Conservation (phyloP, 2,797 vertebrate genomes). For the Molothrus aeneus region DNA sequence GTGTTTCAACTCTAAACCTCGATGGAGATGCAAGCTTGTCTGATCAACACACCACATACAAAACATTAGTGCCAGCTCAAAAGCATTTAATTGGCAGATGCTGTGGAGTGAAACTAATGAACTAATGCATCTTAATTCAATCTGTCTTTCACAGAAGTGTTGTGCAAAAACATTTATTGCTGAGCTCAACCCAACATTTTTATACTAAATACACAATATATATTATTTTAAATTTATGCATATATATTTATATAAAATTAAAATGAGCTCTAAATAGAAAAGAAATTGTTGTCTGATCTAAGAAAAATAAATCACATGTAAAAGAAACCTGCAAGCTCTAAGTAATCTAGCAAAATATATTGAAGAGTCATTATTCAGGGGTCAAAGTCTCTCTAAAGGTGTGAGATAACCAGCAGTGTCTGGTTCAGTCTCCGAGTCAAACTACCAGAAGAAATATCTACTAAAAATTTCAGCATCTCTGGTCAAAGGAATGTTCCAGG, state of each 20-base stretch:
- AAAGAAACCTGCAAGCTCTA: conserved; percentile 57
- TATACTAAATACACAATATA: conserved; percentile 74
- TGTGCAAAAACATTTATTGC: conserved; percentile 75
- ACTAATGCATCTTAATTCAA: conserved; percentile 56
- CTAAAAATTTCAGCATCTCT: conserved; percentile 43
- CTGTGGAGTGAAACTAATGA: conserved; percentile 42
- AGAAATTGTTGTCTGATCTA: conserved; percentile 64
- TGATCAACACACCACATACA: conserved; percentile 28
- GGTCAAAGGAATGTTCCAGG: conserved; percentile 20
- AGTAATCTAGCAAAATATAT: conserved; percentile 38
- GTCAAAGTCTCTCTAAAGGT: conserved; percentile 7
- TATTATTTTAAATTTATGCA: conserved; percentile 72
- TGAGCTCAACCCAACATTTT: conserved; percentile 75
- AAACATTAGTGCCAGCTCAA: conserved; percentile 33
- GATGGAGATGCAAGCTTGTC: conserved; percentile 14
- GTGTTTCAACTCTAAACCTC: background rate
- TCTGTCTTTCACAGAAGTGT: conserved; percentile 61
- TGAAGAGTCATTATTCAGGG: background rate
- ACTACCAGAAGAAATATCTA: background rate
- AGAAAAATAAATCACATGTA: conserved; percentile 65
- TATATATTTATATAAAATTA: conserved; percentile 74
- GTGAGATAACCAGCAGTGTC: background rate
- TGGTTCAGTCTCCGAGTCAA: conserved; percentile 8
- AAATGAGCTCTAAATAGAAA: conserved; percentile 71
- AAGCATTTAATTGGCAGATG: conserved; percentile 51